Evolutionary conservation across 2,797 vertebrate species (phyloP), one percentile per base, ranked within the genome.

Genomic region (Pagetopsis macropterus): DNA sequence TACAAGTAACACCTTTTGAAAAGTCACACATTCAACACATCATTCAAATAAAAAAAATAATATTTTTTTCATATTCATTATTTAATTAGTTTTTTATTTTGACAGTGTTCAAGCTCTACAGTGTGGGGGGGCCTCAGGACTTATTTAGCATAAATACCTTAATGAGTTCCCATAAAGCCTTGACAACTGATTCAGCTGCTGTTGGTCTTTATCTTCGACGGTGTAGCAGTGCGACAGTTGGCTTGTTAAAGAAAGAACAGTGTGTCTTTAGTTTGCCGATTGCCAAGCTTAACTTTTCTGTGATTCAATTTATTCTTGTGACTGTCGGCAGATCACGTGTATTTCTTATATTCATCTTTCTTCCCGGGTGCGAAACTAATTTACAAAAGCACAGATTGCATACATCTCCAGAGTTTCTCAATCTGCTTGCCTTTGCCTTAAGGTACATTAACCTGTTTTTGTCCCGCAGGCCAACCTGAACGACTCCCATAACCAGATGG

Each of bases 401-500:
- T 54, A 3, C 27, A 37, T 23, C 8, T 56, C 1, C 17, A 21
- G 5, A n/a, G 33, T 14, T 55, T 61, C 33, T 31, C 9, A 6
- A 9, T 52, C 5, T 68, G 19, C 17, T 31, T 33, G n/a, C 16
- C 21, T 48, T 54, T 43, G 45, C 2, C 5, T 16, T 66, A 49
- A 23, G n/a, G 3, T 41, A 14, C 12, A 63, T 37, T 10, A 69
- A 37, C 17, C 16, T 62, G 13, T 81, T 68, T 37, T 51, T 60
- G 3, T 72, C 0, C 86, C 89, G 41, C 94, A 99, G 98, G 97
- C 95, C 70, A 97, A 95, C 88, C 94, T 99, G 87, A 97, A 98
- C 0, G 98, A 99, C 86, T 98, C 97, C 49, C 98, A 99, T 86
- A 99, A 98, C 84, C 98, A 99, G 93, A 98, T 99, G 96, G 98